Conservation (phyloP, 2,888 invertebrate genomes). For the Autographa pulchrina region DNA sequence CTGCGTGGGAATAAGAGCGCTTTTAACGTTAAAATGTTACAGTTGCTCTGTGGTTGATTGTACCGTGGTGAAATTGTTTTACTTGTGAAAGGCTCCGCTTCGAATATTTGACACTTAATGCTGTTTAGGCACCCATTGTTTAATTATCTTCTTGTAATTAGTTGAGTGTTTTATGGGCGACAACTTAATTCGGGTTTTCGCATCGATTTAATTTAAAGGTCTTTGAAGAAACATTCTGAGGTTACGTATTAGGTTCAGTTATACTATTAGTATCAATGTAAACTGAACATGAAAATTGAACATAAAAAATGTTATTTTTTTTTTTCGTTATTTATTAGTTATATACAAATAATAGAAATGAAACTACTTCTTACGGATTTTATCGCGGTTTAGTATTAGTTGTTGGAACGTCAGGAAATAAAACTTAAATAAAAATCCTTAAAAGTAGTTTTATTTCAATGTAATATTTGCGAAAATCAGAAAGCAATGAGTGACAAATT, state of each 20-base stretch:
- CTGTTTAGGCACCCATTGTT: neutral
- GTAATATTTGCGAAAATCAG: too few relatives aligned
- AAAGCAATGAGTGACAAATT: too few relatives aligned
- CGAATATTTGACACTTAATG: neutral
- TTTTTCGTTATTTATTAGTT: too few relatives aligned
- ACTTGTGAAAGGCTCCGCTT: neutral
- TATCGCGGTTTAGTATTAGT: too few relatives aligned
- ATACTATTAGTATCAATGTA: neutral
- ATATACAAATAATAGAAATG: too few relatives aligned
- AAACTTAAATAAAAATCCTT: too few relatives aligned
- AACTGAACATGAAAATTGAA: too few relatives aligned
- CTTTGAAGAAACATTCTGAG: neutral
- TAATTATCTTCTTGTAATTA: conserved; percentile 2
- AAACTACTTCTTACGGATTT: too few relatives aligned
- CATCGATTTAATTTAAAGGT: neutral
- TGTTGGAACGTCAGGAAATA: too few relatives aligned
- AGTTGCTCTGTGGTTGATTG: neutral
- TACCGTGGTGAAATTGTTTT: neutral
- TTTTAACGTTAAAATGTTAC: neutral
- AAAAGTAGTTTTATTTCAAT: too few relatives aligned
- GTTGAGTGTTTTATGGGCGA: neutral
- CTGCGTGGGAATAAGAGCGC: neutral
- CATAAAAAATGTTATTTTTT: too few relatives aligned
- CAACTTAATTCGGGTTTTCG: neutral
- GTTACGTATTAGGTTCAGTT: neutral